Evolutionary conservation across 1,140 invertebrate genomes (phyloP).

Genomic region (Sycophaga agraensis): DNA sequence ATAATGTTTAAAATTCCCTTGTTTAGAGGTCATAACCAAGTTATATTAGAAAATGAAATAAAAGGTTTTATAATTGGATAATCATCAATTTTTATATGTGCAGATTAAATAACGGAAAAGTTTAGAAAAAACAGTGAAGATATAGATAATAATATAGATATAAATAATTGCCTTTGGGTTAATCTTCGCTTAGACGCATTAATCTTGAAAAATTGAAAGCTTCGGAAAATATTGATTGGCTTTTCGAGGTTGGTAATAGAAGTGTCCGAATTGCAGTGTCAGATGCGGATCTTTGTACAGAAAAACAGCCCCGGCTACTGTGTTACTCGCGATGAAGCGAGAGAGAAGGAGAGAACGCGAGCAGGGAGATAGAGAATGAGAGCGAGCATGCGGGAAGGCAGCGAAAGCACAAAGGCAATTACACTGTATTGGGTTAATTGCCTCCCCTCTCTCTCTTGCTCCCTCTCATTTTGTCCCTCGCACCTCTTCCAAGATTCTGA

Average conservation of each 20-base stretch:
- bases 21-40: no score
- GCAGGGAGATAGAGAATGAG: conserved; percentile 12
- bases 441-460: conserved; percentile 25
- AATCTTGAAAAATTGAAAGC: not conserved
- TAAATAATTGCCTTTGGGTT: no score
- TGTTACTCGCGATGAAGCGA: no score
- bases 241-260: conserved; percentile 25
- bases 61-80: no score
- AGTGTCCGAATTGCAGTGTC: conserved; percentile 29
- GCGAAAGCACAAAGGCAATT: conserved; percentile 39
- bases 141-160: no score
- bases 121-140: no score
- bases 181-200: no score
- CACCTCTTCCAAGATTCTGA: conserved; percentile 5
- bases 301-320: conserved; percentile 33
- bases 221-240: conserved; percentile 28
- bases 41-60: no score
- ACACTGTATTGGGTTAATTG: conserved; percentile 42
- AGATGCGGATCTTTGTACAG: conserved; percentile 32
- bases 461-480: not conserved
- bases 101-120: no score
- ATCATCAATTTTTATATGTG: no score
- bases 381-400: not conserved
- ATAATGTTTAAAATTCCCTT: no score
- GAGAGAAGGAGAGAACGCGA: conserved; percentile 21